Conservation (phyloP, 2,888 invertebrate genomes). For the Microdon myrmicae region DNA sequence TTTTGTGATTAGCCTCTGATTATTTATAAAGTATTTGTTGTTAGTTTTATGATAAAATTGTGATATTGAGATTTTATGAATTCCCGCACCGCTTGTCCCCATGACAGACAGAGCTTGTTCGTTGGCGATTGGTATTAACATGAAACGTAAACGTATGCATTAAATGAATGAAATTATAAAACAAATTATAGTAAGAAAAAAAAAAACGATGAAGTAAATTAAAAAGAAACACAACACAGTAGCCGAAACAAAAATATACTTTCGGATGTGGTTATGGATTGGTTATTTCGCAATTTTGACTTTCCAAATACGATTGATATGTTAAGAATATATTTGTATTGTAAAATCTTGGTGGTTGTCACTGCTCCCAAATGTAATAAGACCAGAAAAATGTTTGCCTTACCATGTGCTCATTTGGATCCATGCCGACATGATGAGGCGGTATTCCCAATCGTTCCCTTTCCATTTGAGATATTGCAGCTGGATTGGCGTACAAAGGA, state of each 20-base stretch:
- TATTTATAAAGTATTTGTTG: conserved; percentile 11
- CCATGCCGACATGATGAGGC: conserved; percentile 71
- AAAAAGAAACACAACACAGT: conserved; percentile 22
- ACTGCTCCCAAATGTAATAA: conserved; percentile 59
- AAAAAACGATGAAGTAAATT: neutral
- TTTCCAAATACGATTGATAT: conserved; percentile 67
- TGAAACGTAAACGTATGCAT: conserved; percentile 8
- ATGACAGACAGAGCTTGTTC: conserved; percentile 36
- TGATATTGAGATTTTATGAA: conserved; percentile 36
- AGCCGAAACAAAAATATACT: conserved; percentile 21
- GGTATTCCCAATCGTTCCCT: conserved; percentile 87
- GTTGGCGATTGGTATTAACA: conserved; percentile 35
- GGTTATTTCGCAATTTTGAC: conserved; percentile 59
- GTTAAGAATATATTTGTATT: conserved; percentile 29
- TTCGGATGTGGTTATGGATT: conserved; percentile 45
- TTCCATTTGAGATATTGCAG: conserved; percentile 84
- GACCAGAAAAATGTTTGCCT: conserved; percentile 55
- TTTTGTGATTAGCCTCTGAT: neutral
- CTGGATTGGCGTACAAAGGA: conserved; percentile 78
- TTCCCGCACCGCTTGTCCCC: conserved; percentile 34
- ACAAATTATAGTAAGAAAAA: conserved; percentile 8
- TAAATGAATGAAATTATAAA: conserved; percentile 15
- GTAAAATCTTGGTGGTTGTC: conserved; percentile 43
- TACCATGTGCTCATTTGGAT: conserved; percentile 90
- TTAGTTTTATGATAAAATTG: conserved; percentile 21